Conservation (phyloP, 2,113 vertebrate species). For the Leptobrachium leishanense region DNA sequence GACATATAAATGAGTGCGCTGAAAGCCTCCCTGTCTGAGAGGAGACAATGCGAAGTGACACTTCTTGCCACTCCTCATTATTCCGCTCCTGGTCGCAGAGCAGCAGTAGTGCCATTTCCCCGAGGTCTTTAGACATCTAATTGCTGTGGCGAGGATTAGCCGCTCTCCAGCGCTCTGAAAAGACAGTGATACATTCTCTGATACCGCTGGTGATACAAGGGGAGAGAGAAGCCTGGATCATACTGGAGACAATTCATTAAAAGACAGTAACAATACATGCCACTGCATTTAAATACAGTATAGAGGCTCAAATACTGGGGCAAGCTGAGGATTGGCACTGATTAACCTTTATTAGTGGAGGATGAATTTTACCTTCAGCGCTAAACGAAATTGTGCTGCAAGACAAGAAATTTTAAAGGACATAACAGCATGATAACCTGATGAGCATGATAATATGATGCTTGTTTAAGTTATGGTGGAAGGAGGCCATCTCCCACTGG, state of each 20-base stretch:
- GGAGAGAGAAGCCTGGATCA: not conserved
- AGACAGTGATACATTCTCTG: slow-evolving; percentile 44
- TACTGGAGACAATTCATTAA: not conserved
- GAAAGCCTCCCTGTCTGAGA: slow-evolving; percentile 72
- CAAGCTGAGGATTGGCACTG: not conserved
- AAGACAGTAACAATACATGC: not conserved
- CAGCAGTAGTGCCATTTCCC: slow-evolving; percentile 59
- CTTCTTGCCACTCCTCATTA: slow-evolving; percentile 65
- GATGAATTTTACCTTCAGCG: not conserved
- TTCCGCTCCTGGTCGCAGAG: slow-evolving; percentile 66
- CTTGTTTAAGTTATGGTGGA: too few relatives aligned
- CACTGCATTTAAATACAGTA: not conserved
- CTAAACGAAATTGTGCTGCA: too few relatives aligned
- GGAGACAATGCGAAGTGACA: slow-evolving; percentile 75
- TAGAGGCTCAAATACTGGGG: not conserved
- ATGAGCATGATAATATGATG: too few relatives aligned
- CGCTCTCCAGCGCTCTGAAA: slow-evolving; percentile 19
- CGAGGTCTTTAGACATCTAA: slow-evolving; percentile 56
- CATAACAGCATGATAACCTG: too few relatives aligned
- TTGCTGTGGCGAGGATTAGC: slow-evolving; percentile 39
- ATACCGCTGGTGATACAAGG: not conserved
- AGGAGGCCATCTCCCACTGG: too few relatives aligned
- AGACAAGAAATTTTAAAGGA: too few relatives aligned
- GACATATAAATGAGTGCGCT: slow-evolving; percentile 84
- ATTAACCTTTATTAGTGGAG: not conserved